Evolutionary conservation across 2,797 vertebrate genomes (phyloP).

Genomic region (Tolypeutes matacus): DNA sequence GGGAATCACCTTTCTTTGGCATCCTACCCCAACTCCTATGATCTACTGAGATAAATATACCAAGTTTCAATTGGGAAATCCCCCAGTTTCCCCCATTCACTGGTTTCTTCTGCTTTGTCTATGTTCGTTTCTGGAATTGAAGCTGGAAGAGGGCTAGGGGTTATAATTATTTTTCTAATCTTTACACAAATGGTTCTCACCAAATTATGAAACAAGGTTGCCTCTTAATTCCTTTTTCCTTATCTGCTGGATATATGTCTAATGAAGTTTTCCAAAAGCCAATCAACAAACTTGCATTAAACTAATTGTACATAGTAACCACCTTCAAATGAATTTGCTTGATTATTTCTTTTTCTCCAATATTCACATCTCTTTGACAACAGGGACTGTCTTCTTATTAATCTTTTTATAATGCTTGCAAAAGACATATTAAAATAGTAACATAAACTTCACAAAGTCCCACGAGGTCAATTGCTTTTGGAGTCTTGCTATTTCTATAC

Average conservation of each 20-base stretch:
- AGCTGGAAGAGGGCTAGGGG: slow-evolving; percentile 18
- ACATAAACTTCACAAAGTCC: not conserved
- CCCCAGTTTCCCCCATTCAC: not conserved
- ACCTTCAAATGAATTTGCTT: slow-evolving; percentile 47
- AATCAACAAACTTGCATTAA: slow-evolving; percentile 39
- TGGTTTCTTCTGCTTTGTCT: not conserved
- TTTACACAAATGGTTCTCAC: slow-evolving; percentile 51
- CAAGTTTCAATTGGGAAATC: not conserved
- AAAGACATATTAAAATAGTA: not conserved
- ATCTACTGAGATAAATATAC: not conserved
- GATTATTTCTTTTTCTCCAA: slow-evolving; percentile 1
- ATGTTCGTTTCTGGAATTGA: not conserved
- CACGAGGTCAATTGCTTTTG: not conserved
- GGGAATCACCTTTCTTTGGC: not conserved
- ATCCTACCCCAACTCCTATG: not conserved
- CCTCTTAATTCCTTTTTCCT: not conserved
- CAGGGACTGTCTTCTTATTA: not conserved
- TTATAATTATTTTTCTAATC: slow-evolving; percentile 29
- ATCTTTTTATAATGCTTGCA: not conserved
- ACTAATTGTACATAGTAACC: not conserved
- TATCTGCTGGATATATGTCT: not conserved
- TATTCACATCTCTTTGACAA: not conserved
- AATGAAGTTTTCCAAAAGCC: slow-evolving; percentile 35
- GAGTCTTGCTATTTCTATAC: not conserved
- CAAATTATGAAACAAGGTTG: slow-evolving; percentile 41